phyloP scores from a whole-genome alignment of 2,797 vertebrate species.

The Premnoplex brunnescens region DNA sequence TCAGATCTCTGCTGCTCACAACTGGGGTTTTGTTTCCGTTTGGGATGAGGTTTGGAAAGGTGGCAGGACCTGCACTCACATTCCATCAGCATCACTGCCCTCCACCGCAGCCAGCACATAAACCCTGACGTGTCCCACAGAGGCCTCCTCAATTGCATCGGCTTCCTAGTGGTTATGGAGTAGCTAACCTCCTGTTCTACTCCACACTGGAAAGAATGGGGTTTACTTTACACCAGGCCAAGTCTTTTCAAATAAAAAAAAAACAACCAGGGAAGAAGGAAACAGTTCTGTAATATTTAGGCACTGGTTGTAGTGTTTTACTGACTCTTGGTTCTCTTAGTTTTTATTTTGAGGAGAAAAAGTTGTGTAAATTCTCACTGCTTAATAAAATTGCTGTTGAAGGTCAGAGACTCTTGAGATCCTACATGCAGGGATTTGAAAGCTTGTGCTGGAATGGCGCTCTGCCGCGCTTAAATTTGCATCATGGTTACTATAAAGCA shows the following conservation, averaged over 20 bases:
- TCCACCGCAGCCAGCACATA: background rate
- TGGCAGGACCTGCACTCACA: background rate
- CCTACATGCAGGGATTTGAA: background rate
- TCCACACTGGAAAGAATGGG: background rate
- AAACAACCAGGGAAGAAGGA: background rate
- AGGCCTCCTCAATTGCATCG: background rate
- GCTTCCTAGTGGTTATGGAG: background rate
- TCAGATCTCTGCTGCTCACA: slow-evolving; percentile 68
- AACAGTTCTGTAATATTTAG: background rate
- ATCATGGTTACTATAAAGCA: background rate
- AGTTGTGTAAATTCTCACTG: background rate
- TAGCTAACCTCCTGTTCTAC: background rate
- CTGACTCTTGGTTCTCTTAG: background rate
- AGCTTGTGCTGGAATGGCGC: background rate
- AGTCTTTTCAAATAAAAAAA: background rate
- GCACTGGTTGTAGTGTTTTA: background rate
- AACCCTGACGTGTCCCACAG: slow-evolving; percentile 1
- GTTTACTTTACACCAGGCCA: background rate
- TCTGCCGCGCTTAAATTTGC: background rate
- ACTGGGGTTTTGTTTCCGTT: slow-evolving; percentile 46
- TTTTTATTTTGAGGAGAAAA: background rate
- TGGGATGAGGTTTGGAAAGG: background rate
- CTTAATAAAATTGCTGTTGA: background rate
- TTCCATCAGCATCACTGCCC: slow-evolving; percentile 50
- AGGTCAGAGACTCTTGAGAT: background rate